Conservation (phyloP, 1,140 invertebrate species). For the Cheumatopsyche charites region DNA sequence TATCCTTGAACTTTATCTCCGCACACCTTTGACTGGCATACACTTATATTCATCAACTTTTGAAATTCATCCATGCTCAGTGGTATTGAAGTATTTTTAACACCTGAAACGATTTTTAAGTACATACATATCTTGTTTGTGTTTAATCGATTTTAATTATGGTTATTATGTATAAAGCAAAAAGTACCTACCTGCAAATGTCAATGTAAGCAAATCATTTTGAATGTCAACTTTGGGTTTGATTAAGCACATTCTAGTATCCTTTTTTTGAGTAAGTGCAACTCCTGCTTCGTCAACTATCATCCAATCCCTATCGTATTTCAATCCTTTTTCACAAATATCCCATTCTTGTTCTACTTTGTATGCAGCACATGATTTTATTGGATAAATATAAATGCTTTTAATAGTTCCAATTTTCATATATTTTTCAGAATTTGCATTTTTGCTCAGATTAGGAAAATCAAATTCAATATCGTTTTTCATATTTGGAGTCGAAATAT, state of each 20-base stretch:
- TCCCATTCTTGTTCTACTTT: slow-evolving; percentile 72
- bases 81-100: slow-evolving; percentile 58
- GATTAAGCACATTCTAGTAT: slow-evolving; percentile 81
- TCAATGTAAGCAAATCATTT: slow-evolving; percentile 66
- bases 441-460: background rate
- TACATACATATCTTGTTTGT: background rate
- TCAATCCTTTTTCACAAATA: slow-evolving; percentile 74
- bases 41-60: slow-evolving; percentile 52
- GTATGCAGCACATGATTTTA: slow-evolving; percentile 91
- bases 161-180: slow-evolving; percentile 7
- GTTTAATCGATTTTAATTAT: slow-evolving; percentile 19
- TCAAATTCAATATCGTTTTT: background rate
- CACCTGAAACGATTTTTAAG: slow-evolving; percentile 56
- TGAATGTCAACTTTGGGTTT: slow-evolving; percentile 73
- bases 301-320: slow-evolving; percentile 93
- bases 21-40: slow-evolving; percentile 84
- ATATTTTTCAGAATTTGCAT: background rate
- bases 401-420: slow-evolving; percentile 51
- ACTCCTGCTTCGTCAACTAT: slow-evolving; percentile 79
- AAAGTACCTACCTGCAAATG: slow-evolving; percentile 67
- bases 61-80: slow-evolving; percentile 51
- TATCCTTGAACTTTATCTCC: slow-evolving; percentile 77
- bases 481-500: background rate
- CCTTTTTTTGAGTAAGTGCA: slow-evolving; percentile 87
- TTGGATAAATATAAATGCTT: slow-evolving; percentile 85